A percentile compares a stretch with the other conserved stretches of the same genome.
Conservation (phyloP, 1,140 invertebrate species). For the Himalopsyche phryganea region DNA sequence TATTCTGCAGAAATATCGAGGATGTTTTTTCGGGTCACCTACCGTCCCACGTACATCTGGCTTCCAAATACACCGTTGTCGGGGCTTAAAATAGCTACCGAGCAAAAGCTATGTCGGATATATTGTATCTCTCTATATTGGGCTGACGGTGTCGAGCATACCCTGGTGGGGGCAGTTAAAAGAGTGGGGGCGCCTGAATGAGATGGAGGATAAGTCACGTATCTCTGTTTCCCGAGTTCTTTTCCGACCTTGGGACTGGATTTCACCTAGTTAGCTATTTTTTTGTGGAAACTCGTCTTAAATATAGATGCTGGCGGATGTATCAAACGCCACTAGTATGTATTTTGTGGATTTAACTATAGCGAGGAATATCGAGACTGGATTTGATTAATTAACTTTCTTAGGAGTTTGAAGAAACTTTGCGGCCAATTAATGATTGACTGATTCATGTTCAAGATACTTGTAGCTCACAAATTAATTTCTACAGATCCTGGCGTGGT, state of each 20-base stretch:
- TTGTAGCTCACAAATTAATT: too few relatives aligned
- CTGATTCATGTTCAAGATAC: too few relatives aligned
- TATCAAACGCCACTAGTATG: neutral
- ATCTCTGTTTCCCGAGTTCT: constrained; percentile 1
- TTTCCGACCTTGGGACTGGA: constrained; percentile 27
- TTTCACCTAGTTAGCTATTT: constrained; percentile 1
- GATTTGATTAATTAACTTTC: too few relatives aligned
- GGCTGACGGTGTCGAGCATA: neutral
- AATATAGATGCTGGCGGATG: constrained; percentile 9
- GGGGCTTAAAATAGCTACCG: constrained; percentile 18
- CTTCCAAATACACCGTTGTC: constrained; percentile 16
- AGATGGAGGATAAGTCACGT: constrained; percentile 12
- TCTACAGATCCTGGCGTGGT: too few relatives aligned
- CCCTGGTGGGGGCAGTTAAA: neutral
- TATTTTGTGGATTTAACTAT: constrained; percentile 4
- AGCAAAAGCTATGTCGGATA: constrained; percentile 13
- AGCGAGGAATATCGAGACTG: neutral
- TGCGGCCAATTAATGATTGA: too few relatives aligned
- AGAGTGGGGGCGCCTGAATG: constrained; percentile 1
- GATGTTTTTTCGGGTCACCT: constrained; percentile 10
- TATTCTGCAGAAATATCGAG: neutral
- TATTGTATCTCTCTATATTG: constrained; percentile 22
- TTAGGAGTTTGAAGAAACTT: too few relatives aligned
- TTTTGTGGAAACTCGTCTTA: constrained; percentile 1
- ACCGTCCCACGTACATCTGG: constrained; percentile 4